Evolutionary conservation across 2,113 vertebrate species (phyloP).

Genomic region (Psittacus erithacus): DNA sequence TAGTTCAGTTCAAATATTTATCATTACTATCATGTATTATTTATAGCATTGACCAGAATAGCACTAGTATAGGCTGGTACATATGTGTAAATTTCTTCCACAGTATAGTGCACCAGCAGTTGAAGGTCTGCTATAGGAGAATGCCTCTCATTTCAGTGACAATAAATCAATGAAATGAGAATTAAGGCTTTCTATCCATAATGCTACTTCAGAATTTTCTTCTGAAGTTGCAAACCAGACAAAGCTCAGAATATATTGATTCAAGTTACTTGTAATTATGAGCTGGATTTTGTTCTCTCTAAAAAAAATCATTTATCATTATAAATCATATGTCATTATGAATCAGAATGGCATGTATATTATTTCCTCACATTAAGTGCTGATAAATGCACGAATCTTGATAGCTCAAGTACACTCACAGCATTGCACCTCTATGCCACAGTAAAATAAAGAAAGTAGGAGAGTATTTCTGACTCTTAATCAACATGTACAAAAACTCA

Average conservation of each 20-base stretch:
- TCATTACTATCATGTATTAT: conserved; percentile 8
- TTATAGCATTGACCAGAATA: conserved; percentile 32
- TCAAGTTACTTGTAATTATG: not conserved
- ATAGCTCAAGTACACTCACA: not conserved
- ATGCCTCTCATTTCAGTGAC: not conserved
- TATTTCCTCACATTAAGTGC: not conserved
- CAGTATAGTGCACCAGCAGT: not conserved
- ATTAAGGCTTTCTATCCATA: conserved; percentile 9
- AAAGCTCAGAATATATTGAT: not conserved
- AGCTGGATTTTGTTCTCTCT: not conserved
- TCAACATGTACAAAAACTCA: not conserved
- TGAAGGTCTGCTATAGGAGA: not conserved
- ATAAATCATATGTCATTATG: not conserved
- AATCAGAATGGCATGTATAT: not conserved
- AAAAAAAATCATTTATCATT: not conserved
- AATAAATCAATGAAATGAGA: conserved; percentile 23
- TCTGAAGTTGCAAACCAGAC: not conserved
- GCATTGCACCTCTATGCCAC: not conserved
- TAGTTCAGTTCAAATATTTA: conserved; percentile 2
- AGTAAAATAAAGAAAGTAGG: not conserved
- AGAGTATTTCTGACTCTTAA: not conserved
- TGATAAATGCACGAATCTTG: not conserved
- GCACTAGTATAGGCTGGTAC: not conserved
- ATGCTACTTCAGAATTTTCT: not conserved
- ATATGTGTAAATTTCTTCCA: not conserved